phyloP scores from a whole-genome alignment of 2,113 vertebrate genomes.

The Acanthochromis polyacanthus region DNA sequence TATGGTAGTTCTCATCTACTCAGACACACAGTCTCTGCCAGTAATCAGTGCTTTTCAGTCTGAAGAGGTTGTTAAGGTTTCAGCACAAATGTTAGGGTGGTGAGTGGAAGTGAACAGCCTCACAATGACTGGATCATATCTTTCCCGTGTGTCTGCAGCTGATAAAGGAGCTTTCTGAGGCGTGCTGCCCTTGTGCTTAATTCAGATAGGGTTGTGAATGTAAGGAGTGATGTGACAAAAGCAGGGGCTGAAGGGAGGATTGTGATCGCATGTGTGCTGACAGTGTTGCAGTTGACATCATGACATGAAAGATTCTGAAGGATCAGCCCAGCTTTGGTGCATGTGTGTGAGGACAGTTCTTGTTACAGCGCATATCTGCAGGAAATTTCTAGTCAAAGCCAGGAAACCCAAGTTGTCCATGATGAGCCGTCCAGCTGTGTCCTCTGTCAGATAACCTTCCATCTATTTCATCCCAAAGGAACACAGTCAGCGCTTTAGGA shows the following conservation, averaged over 20 bases:
- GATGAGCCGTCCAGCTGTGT: slow-evolving; percentile 75
- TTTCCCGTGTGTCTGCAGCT: slow-evolving; percentile 63
- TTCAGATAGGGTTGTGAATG: slow-evolving; percentile 53
- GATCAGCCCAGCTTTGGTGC: slow-evolving; percentile 5
- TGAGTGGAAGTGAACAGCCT: slow-evolving; percentile 58
- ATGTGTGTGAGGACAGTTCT: slow-evolving; percentile 20
- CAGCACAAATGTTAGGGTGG: slow-evolving; percentile 27
- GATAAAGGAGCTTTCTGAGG: slow-evolving; percentile 68
- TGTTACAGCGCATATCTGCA: slow-evolving; percentile 31
- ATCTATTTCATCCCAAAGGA: slow-evolving; percentile 56
- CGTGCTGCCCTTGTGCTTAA: slow-evolving; percentile 14
- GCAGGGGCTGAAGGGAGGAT: background rate
- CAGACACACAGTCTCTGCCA: slow-evolving; percentile 14
- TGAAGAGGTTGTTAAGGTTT: slow-evolving; percentile 48
- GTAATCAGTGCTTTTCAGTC: slow-evolving; percentile 41
- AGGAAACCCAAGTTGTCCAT: slow-evolving; percentile 69
- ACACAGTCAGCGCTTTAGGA: slow-evolving; percentile 72
- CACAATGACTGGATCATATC: slow-evolving; percentile 52
- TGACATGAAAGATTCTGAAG: slow-evolving; percentile 2
- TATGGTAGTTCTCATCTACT: slow-evolving; percentile 26
- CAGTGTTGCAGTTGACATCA: slow-evolving; percentile 2
- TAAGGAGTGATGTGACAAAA: slow-evolving; percentile 12
- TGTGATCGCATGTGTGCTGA: slow-evolving; percentile 33
- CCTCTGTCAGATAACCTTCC: slow-evolving; percentile 59
- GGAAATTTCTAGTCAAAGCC: slow-evolving; percentile 54